A percentile compares a stretch with the other conserved stretches of the same genome.
Evolutionary conservation across 1,140 invertebrate species (phyloP).

Genomic region (Atta cephalotes): DNA sequence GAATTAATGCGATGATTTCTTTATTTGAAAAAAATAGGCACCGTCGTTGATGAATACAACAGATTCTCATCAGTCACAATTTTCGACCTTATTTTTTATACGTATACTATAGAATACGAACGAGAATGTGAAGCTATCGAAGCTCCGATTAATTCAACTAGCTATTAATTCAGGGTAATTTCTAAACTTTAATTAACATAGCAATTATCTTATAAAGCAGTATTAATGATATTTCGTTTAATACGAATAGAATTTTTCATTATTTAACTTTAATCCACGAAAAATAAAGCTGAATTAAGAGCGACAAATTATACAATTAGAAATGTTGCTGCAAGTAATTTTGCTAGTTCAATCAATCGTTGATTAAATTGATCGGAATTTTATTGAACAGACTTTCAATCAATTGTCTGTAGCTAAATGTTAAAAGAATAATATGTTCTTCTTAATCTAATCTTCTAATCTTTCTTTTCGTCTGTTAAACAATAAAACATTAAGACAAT

Average conservation of each 20-base stretch:
- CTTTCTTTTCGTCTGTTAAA: background rate
- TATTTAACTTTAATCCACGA: background rate
- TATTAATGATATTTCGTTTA: background rate
- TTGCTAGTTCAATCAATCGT: background rate
- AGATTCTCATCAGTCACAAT: slow-evolving; percentile 12
- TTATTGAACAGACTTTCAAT: background rate
- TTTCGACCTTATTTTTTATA: background rate
- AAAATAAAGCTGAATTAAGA: background rate
- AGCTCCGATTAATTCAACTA: no score
- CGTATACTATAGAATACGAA: no score
- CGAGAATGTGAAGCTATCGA: no score
- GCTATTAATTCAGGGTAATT: no score
- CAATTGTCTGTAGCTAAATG: background rate
- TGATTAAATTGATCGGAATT: background rate
- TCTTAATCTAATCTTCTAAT: slow-evolving; percentile 21
- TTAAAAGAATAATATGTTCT: background rate
- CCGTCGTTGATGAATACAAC: background rate
- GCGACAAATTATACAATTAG: background rate
- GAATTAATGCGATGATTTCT: no score
- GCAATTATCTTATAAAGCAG: background rate
- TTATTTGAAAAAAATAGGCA: background rate
- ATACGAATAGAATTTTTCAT: background rate
- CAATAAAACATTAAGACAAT: background rate
- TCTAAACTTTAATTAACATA: background rate
- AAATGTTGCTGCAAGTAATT: background rate